These are phyloP conservation scores for Ondatra zibethicus DNA, from an alignment of 2,113 vertebrate genomes.

Conservation along the genomic window DNA sequence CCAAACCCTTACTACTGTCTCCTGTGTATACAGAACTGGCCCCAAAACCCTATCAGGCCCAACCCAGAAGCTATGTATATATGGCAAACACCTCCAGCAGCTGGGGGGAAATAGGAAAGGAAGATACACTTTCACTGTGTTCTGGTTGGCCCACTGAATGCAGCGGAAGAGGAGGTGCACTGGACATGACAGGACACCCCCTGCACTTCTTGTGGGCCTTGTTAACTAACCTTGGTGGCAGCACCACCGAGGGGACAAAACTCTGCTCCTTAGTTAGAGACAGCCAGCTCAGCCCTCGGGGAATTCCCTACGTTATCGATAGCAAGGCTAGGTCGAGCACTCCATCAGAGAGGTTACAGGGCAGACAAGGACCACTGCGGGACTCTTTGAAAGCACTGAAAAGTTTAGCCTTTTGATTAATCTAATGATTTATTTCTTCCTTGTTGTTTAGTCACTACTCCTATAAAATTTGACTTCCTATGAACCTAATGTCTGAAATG, in stretches of 20 bases:
- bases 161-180: neutral
- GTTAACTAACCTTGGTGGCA: neutral
- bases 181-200: neutral
- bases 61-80: neutral
- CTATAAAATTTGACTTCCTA: neutral
- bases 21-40: neutral
- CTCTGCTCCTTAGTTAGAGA: neutral
- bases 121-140: neutral
- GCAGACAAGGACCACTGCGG: neutral
- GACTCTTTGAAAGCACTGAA: constrained; percentile 1
- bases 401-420: constrained; percentile 1
- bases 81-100: neutral
- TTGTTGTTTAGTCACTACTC: neutral
- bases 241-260: neutral
- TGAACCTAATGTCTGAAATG: neutral
- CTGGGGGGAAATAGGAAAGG: neutral
- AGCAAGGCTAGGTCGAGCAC: neutral
- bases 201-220: neutral
- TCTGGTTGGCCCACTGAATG: neutral
- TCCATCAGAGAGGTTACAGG: neutral
- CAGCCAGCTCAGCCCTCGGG: neutral
- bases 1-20: constrained; percentile 87
- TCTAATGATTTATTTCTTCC: neutral
- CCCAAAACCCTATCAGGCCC: neutral
- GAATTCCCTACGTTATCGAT: neutral